Conservation (phyloP, 2,888 invertebrate genomes). For the Didymodactylos carnosus region DNA sequence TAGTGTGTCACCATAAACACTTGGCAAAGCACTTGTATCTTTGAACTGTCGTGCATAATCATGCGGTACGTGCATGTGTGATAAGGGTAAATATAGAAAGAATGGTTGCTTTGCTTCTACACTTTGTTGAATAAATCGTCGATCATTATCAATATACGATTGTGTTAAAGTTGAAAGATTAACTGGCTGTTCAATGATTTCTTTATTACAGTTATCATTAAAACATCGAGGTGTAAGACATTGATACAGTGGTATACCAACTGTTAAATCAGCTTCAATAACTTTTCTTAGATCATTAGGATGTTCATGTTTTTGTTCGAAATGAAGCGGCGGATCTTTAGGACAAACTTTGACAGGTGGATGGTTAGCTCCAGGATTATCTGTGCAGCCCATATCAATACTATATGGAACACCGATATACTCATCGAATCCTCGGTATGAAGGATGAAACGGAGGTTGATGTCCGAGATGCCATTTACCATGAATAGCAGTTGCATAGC, state of each 20-base stretch:
- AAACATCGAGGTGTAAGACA: not conserved
- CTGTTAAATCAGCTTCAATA: not conserved
- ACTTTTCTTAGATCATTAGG: not conserved
- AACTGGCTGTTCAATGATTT: not conserved
- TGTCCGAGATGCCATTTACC: not conserved
- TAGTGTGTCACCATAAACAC: not conserved
- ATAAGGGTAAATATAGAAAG: not conserved
- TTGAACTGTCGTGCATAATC: not conserved
- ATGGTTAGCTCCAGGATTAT: not conserved
- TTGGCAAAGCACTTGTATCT: not conserved
- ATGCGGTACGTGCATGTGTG: not conserved
- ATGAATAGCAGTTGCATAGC: not conserved
- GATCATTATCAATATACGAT: not conserved
- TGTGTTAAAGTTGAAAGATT: not conserved
- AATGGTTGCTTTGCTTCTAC: not conserved
- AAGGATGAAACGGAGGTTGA: not conserved
- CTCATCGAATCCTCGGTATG: not conserved
- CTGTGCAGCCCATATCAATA: not conserved
- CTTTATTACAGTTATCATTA: not conserved
- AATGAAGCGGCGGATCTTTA: not conserved
- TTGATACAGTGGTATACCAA: not conserved
- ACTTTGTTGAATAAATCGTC: not conserved
- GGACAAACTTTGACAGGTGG: not conserved
- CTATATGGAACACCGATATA: not conserved
- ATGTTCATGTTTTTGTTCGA: not conserved